A percentile compares a stretch with the other conserved stretches of the same genome.
These are phyloP conservation scores for Paraescarpia echinospica DNA, from an alignment of 1,140 invertebrate genomes.

Conservation along the genomic window DNA sequence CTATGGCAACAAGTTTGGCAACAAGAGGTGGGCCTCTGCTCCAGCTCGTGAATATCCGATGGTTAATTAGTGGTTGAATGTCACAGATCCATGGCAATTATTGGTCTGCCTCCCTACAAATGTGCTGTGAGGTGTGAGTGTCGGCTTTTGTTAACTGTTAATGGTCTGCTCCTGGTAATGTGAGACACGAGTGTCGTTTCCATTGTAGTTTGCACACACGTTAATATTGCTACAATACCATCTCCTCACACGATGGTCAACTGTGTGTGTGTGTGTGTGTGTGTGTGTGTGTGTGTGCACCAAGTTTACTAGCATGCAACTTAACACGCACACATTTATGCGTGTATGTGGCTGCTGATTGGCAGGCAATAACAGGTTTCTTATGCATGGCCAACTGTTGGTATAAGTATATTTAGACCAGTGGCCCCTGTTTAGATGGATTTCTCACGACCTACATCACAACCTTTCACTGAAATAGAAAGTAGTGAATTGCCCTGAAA, in stretches of 20 bases:
- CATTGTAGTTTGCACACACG: not conserved
- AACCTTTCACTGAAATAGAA: not conserved
- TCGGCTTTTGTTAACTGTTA: not conserved
- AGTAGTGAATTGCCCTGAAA: not conserved
- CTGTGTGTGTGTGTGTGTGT: slow-evolving; percentile 3
- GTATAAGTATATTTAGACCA: not conserved
- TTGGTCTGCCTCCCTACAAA: not conserved
- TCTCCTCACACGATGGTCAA: not conserved
- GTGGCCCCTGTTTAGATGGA: not conserved
- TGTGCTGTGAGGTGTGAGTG: not conserved
- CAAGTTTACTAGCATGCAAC: not conserved
- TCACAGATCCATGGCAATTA: not conserved
- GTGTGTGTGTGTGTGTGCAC: not conserved
- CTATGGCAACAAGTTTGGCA: not conserved
- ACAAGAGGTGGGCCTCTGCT: not conserved
- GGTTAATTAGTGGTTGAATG: not conserved
- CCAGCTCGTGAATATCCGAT: not conserved
- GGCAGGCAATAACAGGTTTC: not conserved
- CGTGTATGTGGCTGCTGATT: not conserved
- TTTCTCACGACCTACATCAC: not conserved
- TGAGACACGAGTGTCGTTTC: not conserved
- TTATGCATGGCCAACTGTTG: not conserved
- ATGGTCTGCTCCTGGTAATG: not conserved
- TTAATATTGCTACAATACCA: no score
- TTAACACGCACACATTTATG: not conserved